Evolutionary conservation across 1,140 invertebrate genomes (phyloP).

Genomic region (Mycetomoellerius zeteki): DNA sequence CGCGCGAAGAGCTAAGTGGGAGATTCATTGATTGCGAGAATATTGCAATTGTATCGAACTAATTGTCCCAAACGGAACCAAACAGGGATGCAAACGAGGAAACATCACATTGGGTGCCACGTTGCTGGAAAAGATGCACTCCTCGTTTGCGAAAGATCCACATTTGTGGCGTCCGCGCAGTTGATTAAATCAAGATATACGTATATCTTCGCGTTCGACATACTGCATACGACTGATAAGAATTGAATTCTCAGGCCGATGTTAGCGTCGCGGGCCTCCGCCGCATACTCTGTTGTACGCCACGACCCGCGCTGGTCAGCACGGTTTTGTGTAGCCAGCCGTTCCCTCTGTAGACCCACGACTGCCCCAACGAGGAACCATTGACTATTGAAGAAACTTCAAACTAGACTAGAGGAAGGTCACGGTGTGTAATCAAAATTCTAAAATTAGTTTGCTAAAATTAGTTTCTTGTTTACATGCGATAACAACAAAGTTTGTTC

Average conservation of each 20-base stretch:
- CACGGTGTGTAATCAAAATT: conserved; percentile 22
- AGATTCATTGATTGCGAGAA: neutral
- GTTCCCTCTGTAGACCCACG: neutral
- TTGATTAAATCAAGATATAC: conserved; percentile 38
- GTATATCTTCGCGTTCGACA: conserved; percentile 25
- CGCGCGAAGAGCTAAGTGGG: too few species aligned
- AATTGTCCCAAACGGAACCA: neutral
- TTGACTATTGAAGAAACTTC: neutral
- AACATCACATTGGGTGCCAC: neutral
- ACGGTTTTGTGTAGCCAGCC: neutral
- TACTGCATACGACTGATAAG: conserved; percentile 40
- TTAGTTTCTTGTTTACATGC: neutral
- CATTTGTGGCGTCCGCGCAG: neutral
- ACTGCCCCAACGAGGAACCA: neutral
- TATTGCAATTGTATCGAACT: too few species aligned
- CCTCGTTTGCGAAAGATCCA: neutral
- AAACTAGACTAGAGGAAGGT: neutral
- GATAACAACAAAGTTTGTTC: neutral
- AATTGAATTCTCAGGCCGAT: conserved; percentile 41
- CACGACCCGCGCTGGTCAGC: neutral
- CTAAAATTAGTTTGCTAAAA: neutral
- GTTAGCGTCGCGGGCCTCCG: neutral
- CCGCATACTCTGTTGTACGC: neutral
- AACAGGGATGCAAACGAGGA: neutral
- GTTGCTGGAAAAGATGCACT: too few species aligned